phyloP scores from a whole-genome alignment of 1,140 invertebrate genomes.

The Pogonus chalceus region DNA sequence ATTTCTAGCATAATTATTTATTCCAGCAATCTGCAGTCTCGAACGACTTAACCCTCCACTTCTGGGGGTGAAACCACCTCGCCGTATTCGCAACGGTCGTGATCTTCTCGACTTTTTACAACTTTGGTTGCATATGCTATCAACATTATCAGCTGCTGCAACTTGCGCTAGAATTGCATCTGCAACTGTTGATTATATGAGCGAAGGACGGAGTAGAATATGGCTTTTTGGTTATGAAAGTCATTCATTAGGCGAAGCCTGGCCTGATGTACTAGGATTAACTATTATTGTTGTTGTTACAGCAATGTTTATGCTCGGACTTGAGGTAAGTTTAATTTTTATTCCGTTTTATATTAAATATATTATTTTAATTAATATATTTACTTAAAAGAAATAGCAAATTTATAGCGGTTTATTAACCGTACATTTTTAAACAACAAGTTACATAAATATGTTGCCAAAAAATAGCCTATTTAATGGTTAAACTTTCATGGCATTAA shows the following conservation, averaged over 20 bases:
- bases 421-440: too few species aligned
- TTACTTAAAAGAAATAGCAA: background rate
- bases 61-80: slow-evolving; percentile 17
- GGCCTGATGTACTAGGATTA: slow-evolving; percentile 58
- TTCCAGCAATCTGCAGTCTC: slow-evolving; percentile 23
- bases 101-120: slow-evolving; percentile 39
- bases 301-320: slow-evolving; percentile 56
- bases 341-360: background rate
- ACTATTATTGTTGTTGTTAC: slow-evolving; percentile 53
- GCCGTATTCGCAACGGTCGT: slow-evolving; percentile 5
- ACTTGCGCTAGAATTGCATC: slow-evolving; percentile 51
- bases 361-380: background rate
- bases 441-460: background rate
- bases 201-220: slow-evolving; percentile 43
- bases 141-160: slow-evolving; percentile 49
- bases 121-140: slow-evolving; percentile 50
- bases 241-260: slow-evolving; percentile 47
- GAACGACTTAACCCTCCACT: slow-evolving; percentile 13
- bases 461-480: too few species aligned
- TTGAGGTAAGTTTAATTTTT: slow-evolving; percentile 42
- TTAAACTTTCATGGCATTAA: too few species aligned
- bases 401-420: background rate
- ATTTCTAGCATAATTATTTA: too few species aligned
- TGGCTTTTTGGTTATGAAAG: slow-evolving; percentile 46
- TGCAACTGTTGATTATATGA: slow-evolving; percentile 53